phyloP scores from a whole-genome alignment of 2,888 invertebrate species.

The Aporophyla nigra region DNA sequence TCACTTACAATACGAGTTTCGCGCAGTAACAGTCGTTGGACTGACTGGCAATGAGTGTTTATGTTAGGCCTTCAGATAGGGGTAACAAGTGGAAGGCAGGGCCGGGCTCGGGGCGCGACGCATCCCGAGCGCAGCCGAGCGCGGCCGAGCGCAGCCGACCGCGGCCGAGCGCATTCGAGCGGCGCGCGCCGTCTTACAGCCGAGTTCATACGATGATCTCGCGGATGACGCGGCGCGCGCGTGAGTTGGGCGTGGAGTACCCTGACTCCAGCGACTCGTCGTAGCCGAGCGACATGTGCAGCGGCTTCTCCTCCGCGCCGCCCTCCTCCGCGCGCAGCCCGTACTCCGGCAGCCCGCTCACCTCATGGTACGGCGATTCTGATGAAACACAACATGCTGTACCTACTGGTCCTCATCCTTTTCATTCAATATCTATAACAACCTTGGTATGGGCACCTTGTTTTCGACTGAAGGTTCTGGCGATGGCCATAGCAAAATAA shows the following conservation, averaged over 20 bases:
- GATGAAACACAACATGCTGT: constrained; percentile 57
- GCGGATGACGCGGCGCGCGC: constrained; percentile 97
- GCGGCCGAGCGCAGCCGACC: constrained; percentile 33
- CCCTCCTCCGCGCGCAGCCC: constrained; percentile 94
- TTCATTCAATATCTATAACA: background rate
- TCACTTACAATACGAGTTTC: constrained; percentile 24
- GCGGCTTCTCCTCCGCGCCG: constrained; percentile 94
- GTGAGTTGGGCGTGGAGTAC: constrained; percentile 98
- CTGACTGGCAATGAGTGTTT: constrained; percentile 42
- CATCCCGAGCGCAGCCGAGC: constrained; percentile 30
- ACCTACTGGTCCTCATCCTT: background rate
- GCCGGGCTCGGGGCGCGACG: constrained; percentile 31
- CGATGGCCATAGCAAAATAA: background rate
- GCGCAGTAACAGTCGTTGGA: constrained; percentile 21
- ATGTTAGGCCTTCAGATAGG: constrained; percentile 41
- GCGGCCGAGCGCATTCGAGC: constrained; percentile 39
- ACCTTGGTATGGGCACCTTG: background rate
- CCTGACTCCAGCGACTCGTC: constrained; percentile 98
- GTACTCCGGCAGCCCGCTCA: constrained; percentile 97
- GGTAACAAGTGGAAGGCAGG: constrained; percentile 46
- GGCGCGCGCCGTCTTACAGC: constrained; percentile 57
- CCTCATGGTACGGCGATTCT: constrained; percentile 98
- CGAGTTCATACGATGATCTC: constrained; percentile 96
- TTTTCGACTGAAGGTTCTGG: background rate
- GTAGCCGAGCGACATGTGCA: constrained; percentile 97